phyloP scores from a whole-genome alignment of 2,113 vertebrate species.

The Rhea pennata region DNA sequence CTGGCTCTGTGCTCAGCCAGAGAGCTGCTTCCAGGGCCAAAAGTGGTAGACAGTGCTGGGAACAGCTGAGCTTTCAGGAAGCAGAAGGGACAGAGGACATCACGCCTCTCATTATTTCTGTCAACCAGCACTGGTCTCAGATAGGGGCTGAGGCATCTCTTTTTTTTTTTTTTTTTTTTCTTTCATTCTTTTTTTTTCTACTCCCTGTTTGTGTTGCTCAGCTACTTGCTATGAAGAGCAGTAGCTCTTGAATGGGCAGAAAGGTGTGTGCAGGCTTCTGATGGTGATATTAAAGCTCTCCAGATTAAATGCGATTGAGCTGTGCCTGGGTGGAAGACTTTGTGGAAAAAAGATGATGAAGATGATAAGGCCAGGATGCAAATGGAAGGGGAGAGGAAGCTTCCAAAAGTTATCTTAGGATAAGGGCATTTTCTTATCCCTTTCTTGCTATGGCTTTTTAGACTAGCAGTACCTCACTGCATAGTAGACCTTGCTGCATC shows the following conservation, averaged over 20 bases:
- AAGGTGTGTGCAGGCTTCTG: neutral
- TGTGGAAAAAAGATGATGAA: neutral
- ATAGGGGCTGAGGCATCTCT: neutral
- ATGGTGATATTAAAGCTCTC: neutral
- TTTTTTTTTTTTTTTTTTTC: fast-evolving
- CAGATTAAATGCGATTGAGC: neutral
- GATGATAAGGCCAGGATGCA: neutral
- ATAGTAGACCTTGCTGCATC: neutral
- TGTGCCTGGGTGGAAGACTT: neutral
- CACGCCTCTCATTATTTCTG: neutral
- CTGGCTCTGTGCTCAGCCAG: neutral
- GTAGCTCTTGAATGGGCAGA: neutral
- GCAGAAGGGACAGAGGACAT: neutral
- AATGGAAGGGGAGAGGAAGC: neutral
- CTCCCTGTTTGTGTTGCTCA: neutral
- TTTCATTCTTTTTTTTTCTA: neutral
- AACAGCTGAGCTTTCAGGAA: neutral
- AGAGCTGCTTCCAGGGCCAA: neutral
- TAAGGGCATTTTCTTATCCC: neutral
- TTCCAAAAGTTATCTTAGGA: neutral
- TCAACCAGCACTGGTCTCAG: neutral
- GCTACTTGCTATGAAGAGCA: neutral
- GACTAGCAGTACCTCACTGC: neutral
- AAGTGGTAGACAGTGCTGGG: neutral
- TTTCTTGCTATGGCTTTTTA: neutral